Base-by-base conservation (phyloP, 2,888 invertebrate genomes). In the Pyrgus malvae region DNA sequence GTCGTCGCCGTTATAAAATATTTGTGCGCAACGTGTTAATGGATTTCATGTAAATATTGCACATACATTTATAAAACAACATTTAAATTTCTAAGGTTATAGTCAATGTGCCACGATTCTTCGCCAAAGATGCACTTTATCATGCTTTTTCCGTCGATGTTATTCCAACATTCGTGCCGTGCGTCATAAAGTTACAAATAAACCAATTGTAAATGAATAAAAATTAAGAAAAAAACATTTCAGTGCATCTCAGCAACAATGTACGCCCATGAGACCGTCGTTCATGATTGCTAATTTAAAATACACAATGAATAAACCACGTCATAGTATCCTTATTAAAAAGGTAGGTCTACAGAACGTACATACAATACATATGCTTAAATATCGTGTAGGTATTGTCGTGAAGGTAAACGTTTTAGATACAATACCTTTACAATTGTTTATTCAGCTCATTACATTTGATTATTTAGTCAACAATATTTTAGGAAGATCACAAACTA, bases 21-120 rank as follows among this genome's bases (percentile, higher is more conserved):
- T 72, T 87, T 88, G 88, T 87, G 88, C 87, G 86, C 80, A 76
- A 76, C 72, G 62, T 66, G 48, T 51, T 27, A 37, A 55, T 55
- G 48, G 25, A 19, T 33, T 48, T 44, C 35, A 35, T 55, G 41
- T 41, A 23, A 33, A 27, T 27, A 42, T 31, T 42, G 40, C 41
- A 48, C 48, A 48, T 41, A 38, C 37, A 23, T 54, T 54, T 48
- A 42, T 40, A 48, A 55, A 48, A 48, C 19, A 48, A 55, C 19
- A 54, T 38, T 4, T 33, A 17, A 17, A n/a, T n/a, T n/a, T 55
- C 19, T 19, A 21, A 11, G 42, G 42, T 48, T 42, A 35, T 27
- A 21, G 55, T 55, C 55, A 14, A 21, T 42, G 55, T 55, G 55
- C 55, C 55, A 48, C 55, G 54, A 2, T 42, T 23, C 3, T 3